phyloP scores from a whole-genome alignment of 2,888 invertebrate species.

The Chouioia cunea region DNA sequence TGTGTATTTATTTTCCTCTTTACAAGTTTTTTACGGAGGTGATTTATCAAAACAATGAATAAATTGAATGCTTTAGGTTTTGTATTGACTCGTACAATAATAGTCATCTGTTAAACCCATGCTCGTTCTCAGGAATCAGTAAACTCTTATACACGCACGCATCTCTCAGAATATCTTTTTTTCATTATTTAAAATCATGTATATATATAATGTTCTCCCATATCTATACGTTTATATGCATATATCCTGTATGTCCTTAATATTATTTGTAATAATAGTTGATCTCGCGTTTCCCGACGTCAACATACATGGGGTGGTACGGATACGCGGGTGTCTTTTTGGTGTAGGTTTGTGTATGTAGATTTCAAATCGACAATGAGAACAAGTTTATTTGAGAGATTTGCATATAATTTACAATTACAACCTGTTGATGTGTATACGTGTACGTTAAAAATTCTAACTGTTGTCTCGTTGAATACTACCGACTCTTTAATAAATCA shows the following conservation, averaged over 20 bases:
- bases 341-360: slow-evolving; percentile 49
- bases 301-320: no score
- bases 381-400: slow-evolving; percentile 13
- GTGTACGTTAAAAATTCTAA: slow-evolving; percentile 13
- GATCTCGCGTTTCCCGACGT: no score
- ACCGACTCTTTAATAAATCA: neutral
- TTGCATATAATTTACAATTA: slow-evolving; percentile 37
- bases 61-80: slow-evolving; percentile 45
- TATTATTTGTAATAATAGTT: neutral
- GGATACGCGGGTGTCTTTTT: slow-evolving; percentile 16
- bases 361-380: slow-evolving; percentile 26
- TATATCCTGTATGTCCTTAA: slow-evolving; percentile 1
- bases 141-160: slow-evolving; percentile 41
- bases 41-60: slow-evolving; percentile 51
- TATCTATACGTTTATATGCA: neutral
- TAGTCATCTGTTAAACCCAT: slow-evolving; percentile 29
- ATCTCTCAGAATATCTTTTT: slow-evolving; percentile 42
- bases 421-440: slow-evolving; percentile 36
- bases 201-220: slow-evolving; percentile 33
- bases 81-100: slow-evolving; percentile 53
- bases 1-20: slow-evolving; percentile 26
- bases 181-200: slow-evolving; percentile 46
- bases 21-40: slow-evolving; percentile 34
- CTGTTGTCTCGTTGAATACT: no score
- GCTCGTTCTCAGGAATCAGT: slow-evolving; percentile 17